Evolutionary conservation across 2,113 vertebrate species (phyloP).

Genomic region (Panthera uncia): DNA sequence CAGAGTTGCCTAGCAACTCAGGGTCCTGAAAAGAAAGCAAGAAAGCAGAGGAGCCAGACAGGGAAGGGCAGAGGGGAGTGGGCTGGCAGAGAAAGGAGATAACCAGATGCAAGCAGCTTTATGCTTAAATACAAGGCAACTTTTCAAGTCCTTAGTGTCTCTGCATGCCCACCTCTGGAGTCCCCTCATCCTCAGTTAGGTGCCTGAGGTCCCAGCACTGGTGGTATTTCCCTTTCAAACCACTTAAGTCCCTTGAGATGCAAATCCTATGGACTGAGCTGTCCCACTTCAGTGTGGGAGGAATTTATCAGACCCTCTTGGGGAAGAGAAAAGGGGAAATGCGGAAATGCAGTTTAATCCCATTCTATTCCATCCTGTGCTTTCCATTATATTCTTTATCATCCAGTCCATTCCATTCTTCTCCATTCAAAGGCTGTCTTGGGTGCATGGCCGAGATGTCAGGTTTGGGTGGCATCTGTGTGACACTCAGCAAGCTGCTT

Average conservation of each 20-base stretch:
- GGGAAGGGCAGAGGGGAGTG: slow-evolving; percentile 56
- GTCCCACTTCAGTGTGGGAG: not conserved
- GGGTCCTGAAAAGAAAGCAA: slow-evolving; percentile 74
- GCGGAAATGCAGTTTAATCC: not conserved
- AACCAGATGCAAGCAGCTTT: not conserved
- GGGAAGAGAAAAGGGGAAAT: not conserved
- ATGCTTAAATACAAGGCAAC: not conserved
- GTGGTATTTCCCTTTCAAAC: not conserved
- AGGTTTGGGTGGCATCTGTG: not conserved
- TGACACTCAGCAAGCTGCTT: not conserved
- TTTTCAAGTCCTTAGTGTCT: not conserved
- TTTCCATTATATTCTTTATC: not conserved
- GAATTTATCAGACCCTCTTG: not conserved
- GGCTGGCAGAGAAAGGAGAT: slow-evolving; percentile 31
- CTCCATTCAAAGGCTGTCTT: not conserved
- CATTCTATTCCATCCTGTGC: not conserved
- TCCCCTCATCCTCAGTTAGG: not conserved
- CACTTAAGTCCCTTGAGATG: not conserved
- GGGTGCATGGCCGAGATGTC: not conserved
- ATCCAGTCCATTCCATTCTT: not conserved
- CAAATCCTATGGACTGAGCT: not conserved
- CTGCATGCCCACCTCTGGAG: not conserved
- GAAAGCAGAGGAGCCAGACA: slow-evolving; percentile 56
- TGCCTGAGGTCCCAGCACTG: not conserved
- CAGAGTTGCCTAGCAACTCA: slow-evolving; percentile 78